These are phyloP conservation scores for Scaeva pyrastri DNA, from an alignment of 2,888 invertebrate species.

Conservation along the genomic window DNA sequence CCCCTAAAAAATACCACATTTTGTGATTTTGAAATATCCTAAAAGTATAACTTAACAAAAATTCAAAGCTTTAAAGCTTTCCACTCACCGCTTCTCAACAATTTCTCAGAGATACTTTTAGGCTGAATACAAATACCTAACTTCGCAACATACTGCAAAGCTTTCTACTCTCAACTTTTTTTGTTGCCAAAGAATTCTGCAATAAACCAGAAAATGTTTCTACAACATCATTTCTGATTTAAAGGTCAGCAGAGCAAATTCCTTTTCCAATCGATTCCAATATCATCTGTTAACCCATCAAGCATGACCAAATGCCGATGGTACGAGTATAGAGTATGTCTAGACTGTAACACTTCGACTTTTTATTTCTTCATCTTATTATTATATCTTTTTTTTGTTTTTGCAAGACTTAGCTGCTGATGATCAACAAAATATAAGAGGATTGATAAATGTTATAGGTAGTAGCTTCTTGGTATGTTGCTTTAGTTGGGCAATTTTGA, in stretches of 20 bases:
- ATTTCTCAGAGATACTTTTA: slow-evolving; percentile 2
- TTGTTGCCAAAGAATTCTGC: not conserved
- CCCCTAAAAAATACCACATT: too few relatives aligned
- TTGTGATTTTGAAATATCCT: too few relatives aligned
- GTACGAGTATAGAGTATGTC: not conserved
- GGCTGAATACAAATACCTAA: not conserved
- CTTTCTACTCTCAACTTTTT: not conserved
- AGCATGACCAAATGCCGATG: slow-evolving; percentile 56
- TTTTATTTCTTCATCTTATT: slow-evolving; percentile 31
- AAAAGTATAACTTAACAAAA: not conserved
- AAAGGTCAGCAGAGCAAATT: slow-evolving; percentile 70
- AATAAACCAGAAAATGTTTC: not conserved
- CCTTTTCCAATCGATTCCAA: slow-evolving; percentile 32
- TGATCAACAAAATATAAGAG: slow-evolving; percentile 3
- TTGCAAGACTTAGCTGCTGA: not conserved
- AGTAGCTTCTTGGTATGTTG: slow-evolving; percentile 22
- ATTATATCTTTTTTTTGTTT: not conserved
- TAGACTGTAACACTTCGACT: slow-evolving; percentile 3
- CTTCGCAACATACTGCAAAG: not conserved
- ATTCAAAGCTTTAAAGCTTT: not conserved
- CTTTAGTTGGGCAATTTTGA: slow-evolving; percentile 36
- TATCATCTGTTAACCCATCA: slow-evolving; percentile 23
- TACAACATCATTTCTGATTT: slow-evolving; percentile 17
- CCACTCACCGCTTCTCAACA: not conserved
- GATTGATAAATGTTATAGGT: slow-evolving; percentile 22